A percentile compares a stretch with the other conserved stretches of the same genome.
These are phyloP conservation scores for Diachasmimorpha longicaudata DNA, from an alignment of 1,140 invertebrate genomes.

Conservation along the genomic window DNA sequence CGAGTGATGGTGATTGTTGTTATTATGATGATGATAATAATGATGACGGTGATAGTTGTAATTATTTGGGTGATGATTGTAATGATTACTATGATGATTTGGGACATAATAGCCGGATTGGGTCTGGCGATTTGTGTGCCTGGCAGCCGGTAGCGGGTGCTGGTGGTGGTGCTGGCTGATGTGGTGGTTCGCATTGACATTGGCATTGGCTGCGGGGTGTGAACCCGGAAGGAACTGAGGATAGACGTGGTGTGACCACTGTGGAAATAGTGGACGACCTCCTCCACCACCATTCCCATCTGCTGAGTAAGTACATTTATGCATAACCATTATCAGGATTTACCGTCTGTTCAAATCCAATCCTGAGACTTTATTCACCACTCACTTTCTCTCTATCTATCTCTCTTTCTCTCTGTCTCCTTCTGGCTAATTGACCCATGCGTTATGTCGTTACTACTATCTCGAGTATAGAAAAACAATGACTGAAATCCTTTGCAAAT, in stretches of 20 bases:
- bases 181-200: constrained; percentile 64
- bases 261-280: constrained; percentile 81
- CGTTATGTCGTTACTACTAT: too few relatives aligned
- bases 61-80: constrained; percentile 59
- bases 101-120: constrained; percentile 58
- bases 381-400: too few relatives aligned
- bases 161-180: constrained; percentile 65
- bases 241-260: constrained; percentile 92
- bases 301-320: constrained; percentile 60
- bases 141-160: constrained; percentile 61
- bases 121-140: constrained; percentile 58
- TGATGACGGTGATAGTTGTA: constrained; percentile 60
- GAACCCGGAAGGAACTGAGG: constrained; percentile 88
- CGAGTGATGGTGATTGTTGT: constrained; percentile 63
- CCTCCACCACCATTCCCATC: constrained; percentile 62
- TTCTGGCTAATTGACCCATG: too few relatives aligned
- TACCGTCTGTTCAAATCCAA: constrained; percentile 21
- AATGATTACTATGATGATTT: constrained; percentile 61
- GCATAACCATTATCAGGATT: constrained; percentile 36
- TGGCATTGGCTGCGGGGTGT: constrained; percentile 73
- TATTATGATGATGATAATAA: constrained; percentile 61
- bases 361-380: background rate
- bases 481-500: too few relatives aligned
- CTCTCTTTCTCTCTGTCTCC: too few relatives aligned
- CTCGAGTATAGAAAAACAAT: too few relatives aligned